These are phyloP conservation scores for Eupristina koningsbergeri DNA, from an alignment of 1,140 invertebrate genomes.

Conservation along the genomic window DNA sequence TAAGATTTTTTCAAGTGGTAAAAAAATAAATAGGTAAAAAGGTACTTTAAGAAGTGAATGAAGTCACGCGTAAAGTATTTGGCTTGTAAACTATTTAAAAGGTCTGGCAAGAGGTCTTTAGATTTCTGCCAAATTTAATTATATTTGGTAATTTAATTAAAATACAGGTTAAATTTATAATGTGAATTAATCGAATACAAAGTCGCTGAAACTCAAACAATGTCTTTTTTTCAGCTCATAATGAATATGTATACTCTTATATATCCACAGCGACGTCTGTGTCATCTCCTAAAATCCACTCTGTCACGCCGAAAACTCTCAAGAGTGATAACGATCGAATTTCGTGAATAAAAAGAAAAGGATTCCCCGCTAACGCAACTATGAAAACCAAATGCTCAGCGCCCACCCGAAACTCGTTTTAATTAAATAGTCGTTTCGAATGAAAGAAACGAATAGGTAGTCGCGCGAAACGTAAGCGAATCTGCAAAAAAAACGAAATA, in stretches of 20 bases:
- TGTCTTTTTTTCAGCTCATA: conserved; percentile 36
- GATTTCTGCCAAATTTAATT: conserved; percentile 11
- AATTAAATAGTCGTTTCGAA: conserved; percentile 51
- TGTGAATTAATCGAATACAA: conserved; percentile 20
- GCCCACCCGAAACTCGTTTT: conserved; percentile 52
- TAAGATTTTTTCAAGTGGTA: neutral
- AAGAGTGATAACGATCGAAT: conserved; percentile 47
- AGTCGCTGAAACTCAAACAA: conserved; percentile 32
- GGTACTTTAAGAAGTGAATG: neutral
- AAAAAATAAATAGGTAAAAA: neutral
- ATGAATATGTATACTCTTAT: conserved; percentile 49
- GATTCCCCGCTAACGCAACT: conserved; percentile 45
- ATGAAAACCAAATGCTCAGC: conserved; percentile 19
- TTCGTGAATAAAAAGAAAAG: conserved; percentile 42
- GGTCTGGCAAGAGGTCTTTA: conserved; percentile 2
- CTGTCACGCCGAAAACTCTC: conserved; percentile 47
- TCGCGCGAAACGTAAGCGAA: neutral
- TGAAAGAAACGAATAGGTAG: conserved; percentile 44
- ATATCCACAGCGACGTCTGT: conserved; percentile 35
- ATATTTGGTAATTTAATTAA: conserved; percentile 43
- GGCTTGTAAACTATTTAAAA: conserved; percentile 10
- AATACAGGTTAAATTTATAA: conserved; percentile 38
- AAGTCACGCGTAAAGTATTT: neutral
- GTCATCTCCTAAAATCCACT: conserved; percentile 50
- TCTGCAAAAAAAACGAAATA: conserved; percentile 23